Conservation (phyloP, 2,797 vertebrate genomes). For the Onychomys arenicola region DNA sequence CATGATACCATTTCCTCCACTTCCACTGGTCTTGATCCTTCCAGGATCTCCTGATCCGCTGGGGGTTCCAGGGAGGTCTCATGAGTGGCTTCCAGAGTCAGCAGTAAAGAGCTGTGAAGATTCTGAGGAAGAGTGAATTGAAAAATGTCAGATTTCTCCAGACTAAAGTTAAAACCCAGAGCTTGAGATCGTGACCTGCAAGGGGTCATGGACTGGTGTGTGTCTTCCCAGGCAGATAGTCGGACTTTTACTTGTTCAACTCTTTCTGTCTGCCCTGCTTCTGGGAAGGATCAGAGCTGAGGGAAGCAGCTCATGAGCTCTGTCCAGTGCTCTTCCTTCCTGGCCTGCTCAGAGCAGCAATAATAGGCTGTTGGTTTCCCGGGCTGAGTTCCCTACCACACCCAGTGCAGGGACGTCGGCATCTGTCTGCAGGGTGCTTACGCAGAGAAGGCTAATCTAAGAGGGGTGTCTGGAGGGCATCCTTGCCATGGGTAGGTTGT, state of each 20-base stretch:
- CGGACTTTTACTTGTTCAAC: background rate
- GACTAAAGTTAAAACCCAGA: background rate
- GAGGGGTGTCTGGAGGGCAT: background rate
- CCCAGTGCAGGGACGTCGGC: background rate
- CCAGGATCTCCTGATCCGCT: background rate
- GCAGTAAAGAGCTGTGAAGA: background rate
- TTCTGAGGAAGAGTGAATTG: background rate
- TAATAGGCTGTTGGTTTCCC: constrained; percentile 1
- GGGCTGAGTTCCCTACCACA: background rate
- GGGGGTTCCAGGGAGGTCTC: background rate
- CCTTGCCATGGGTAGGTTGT: too few relatives aligned
- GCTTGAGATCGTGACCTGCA: too few relatives aligned
- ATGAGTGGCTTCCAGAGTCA: background rate
- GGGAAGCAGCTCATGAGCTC: background rate
- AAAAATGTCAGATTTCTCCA: background rate
- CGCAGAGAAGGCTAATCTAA: background rate
- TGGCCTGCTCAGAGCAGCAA: background rate
- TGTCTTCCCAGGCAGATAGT: background rate
- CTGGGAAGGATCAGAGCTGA: background rate
- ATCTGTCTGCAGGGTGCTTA: background rate
- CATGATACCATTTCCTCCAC: background rate
- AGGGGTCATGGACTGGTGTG: background rate
- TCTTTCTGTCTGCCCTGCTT: background rate
- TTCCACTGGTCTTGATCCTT: background rate
- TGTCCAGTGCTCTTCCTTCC: background rate